phyloP scores from a whole-genome alignment of 1,140 invertebrate species.

The Ips typographus region DNA sequence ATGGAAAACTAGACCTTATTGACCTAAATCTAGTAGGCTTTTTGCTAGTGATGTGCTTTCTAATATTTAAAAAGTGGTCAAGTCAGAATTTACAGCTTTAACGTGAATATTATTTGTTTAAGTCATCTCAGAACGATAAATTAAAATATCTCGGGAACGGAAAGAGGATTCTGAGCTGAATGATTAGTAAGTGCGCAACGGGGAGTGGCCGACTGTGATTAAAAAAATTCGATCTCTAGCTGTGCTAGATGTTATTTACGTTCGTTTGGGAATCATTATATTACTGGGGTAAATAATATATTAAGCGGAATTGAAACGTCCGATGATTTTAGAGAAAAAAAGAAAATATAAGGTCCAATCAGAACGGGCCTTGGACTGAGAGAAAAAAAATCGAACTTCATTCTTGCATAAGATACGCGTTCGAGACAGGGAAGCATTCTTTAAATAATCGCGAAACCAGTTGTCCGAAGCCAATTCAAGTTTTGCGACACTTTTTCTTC shows the following conservation, averaged over 20 bases:
- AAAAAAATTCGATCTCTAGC: background rate
- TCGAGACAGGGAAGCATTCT: slow-evolving; percentile 7
- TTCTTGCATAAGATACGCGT: slow-evolving; percentile 15
- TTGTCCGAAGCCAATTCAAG: slow-evolving; percentile 2
- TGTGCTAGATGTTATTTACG: background rate
- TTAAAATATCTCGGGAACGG: too few relatives aligned
- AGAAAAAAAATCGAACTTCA: slow-evolving; percentile 19
- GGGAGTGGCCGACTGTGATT: background rate
- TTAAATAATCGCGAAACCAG: slow-evolving; percentile 11
- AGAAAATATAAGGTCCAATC: slow-evolving; percentile 2
- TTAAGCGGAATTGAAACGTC: too few relatives aligned
- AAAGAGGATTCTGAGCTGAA: too few relatives aligned
- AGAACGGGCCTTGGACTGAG: background rate
- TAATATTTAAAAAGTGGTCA: too few relatives aligned
- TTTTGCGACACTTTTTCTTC: background rate
- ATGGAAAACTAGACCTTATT: too few relatives aligned
- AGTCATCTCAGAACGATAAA: background rate
- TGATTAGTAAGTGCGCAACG: background rate
- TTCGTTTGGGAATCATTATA: too few relatives aligned
- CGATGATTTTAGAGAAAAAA: background rate
- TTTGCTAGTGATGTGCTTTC: too few relatives aligned
- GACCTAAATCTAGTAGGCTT: too few relatives aligned
- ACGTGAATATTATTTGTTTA: slow-evolving; percentile 4
- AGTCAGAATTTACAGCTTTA: too few relatives aligned
- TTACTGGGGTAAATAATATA: too few relatives aligned